Percentiles rank a stretch among this genome's conserved stretches.
Conservation (phyloP, 1,140 invertebrate genomes). For the Lutraria rhynchaena region DNA sequence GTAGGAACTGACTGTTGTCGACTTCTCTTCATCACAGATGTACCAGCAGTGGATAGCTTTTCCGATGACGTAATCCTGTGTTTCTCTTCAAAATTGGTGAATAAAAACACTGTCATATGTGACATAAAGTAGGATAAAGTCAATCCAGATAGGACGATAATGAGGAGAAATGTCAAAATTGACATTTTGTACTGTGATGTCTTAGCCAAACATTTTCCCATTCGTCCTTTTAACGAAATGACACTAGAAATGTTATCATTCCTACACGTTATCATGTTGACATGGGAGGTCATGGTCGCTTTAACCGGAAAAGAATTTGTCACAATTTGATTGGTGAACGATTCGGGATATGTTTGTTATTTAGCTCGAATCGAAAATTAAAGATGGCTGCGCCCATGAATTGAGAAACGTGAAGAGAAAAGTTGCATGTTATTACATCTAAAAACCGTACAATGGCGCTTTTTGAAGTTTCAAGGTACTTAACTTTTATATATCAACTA, state of each 20-base stretch:
- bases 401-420: slow-evolving; percentile 18
- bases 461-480: slow-evolving; percentile 66
- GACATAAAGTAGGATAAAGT: slow-evolving; percentile 65
- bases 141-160: slow-evolving; percentile 64
- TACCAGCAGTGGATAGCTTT: slow-evolving; percentile 53
- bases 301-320: slow-evolving; percentile 61
- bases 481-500: too few relatives aligned
- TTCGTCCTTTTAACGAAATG: slow-evolving; percentile 1
- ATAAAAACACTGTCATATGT: slow-evolving; percentile 55
- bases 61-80: slow-evolving; percentile 38
- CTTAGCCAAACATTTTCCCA: neutral
- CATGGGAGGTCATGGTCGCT: slow-evolving; percentile 47
- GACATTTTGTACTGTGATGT: slow-evolving; percentile 48
- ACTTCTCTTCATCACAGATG: slow-evolving; percentile 65
- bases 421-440: slow-evolving; percentile 19
- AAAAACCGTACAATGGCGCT: slow-evolving; percentile 61
- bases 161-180: slow-evolving; percentile 51
- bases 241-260: slow-evolving; percentile 1
- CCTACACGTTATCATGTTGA: slow-evolving; percentile 42
- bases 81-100: slow-evolving; percentile 59
- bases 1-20: slow-evolving; percentile 62
- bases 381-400: slow-evolving; percentile 63
- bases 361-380: slow-evolving; percentile 6
- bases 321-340: slow-evolving; percentile 62
- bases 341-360: slow-evolving; percentile 31